Evolutionary conservation across 2,113 vertebrate genomes (phyloP), one percentile per base, ranked within the genome.

Genomic region (Myodes glareolus): DNA sequence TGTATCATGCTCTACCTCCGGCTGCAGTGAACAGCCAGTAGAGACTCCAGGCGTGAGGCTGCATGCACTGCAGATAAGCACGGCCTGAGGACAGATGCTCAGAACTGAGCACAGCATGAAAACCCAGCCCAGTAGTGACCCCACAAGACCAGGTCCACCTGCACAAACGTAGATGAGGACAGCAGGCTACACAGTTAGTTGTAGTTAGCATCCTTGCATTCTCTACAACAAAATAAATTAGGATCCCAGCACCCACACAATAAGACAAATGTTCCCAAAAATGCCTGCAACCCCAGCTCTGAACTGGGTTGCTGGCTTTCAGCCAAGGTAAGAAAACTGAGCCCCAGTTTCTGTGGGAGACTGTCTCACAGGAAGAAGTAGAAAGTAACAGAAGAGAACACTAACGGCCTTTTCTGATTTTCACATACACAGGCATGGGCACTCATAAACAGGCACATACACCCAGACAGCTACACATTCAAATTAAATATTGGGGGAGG

Each of bases 201-300:
- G 61, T 86, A 94, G 91, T 91, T 92, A 91, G 70, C 65, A 85
- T 88, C 77, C 45, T 88, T 81, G 94, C 1, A 6, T 8, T 82
- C 92, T 94, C 67, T 93, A 9, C 65, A 95, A 9, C 61, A 50
- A 52, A 45, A 17, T 52, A 55, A 55, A 39, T 42, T 84, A 63
- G 58, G 27, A 84, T 31, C 39, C 81, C 25, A 45, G 39, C 27
- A 65, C 58, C 81, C 23, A 16, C 58, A 42, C n/a, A 63, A 16
- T 84, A 63, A 84, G 58, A 84, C 81, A 19, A 31, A 58, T 63
- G 58, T 84, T 84, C n/a, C 81, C 58, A 31, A 85, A 63, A 65
- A 31, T 45, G n/a, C 25, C 58, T 85, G 58, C 3, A 85, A 31
- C 81, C 58, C 58, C 39, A 45, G 58, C n/a, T 85, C 58, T 31